These are phyloP conservation scores for Malacoraja senta DNA, from an alignment of 2,797 vertebrate genomes.

Conservation along the genomic window DNA sequence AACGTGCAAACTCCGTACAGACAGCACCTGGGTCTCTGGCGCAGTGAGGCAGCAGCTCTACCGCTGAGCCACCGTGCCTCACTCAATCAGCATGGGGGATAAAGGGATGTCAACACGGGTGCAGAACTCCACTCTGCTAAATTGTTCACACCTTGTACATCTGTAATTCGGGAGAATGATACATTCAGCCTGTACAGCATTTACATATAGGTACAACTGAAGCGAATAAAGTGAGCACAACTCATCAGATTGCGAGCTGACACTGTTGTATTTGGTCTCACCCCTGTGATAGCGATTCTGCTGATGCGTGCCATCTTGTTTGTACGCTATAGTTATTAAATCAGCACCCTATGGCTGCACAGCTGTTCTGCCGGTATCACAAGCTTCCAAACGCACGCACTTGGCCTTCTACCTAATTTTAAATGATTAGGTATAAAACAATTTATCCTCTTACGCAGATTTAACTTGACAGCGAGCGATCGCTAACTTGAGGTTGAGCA, in stretches of 20 bases:
- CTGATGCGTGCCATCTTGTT: conserved; percentile 8
- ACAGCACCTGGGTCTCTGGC: too few species aligned
- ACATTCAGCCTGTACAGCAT: background rate
- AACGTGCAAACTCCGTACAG: too few species aligned
- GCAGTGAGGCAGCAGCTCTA: too few species aligned
- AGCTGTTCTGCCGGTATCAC: conserved; percentile 22
- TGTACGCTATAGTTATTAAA: conserved; percentile 28
- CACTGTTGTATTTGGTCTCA: conserved; percentile 26
- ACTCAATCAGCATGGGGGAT: background rate
- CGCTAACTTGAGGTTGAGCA: conserved; percentile 21
- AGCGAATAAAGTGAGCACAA: background rate
- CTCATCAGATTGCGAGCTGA: conserved; percentile 19
- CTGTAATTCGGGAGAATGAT: background rate
- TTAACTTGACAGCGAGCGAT: conserved; percentile 25
- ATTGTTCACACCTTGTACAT: background rate
- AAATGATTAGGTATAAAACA: conserved; percentile 35
- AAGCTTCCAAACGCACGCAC: conserved; percentile 18
- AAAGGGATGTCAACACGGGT: background rate
- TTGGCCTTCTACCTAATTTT: conserved; percentile 30
- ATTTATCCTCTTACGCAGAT: conserved; percentile 27
- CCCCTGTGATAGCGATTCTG: conserved; percentile 30
- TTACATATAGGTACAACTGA: background rate
- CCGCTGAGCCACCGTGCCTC: too few species aligned
- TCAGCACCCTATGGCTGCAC: conserved; percentile 16
- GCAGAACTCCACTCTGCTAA: background rate